Percentiles rank a stretch among this genome's conserved stretches.
Conservation (phyloP, 2,888 invertebrate species). For the Tiliacea aurago region DNA sequence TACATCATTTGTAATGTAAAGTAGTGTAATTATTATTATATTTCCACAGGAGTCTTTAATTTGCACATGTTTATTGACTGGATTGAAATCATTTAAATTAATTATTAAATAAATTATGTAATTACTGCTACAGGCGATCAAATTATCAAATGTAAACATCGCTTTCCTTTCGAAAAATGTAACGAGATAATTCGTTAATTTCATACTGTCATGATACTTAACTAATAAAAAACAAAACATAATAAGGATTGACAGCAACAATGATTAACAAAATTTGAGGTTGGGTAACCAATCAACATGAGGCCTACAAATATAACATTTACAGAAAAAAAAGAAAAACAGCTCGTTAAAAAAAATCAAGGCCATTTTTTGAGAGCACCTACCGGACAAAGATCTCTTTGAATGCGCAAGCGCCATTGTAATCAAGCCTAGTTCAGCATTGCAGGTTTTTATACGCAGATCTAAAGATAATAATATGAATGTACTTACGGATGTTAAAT, state of each 20-base stretch:
- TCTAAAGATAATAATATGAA: constrained; percentile 34
- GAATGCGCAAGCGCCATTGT: constrained; percentile 58
- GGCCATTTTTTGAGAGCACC: constrained; percentile 64
- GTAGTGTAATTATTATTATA: constrained; percentile 25
- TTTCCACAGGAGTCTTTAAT: constrained; percentile 15
- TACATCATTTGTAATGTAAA: constrained; percentile 38
- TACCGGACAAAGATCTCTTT: constrained; percentile 55
- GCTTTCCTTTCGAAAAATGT: constrained; percentile 22
- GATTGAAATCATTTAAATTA: constrained; percentile 18
- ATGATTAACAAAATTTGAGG: constrained; percentile 37
- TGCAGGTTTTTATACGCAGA: constrained; percentile 46
- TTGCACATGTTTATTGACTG: constrained; percentile 12
- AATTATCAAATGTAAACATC: constrained; percentile 8
- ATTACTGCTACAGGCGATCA: constrained; percentile 15
- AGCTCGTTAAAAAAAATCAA: constrained; percentile 58
- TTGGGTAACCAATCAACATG: constrained; percentile 47
- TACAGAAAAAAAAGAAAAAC: constrained; percentile 58
- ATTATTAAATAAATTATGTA: constrained; percentile 12
- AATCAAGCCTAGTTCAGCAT: constrained; percentile 41
- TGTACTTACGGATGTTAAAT: constrained; percentile 36
- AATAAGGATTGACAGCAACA: constrained; percentile 32
- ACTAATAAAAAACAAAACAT: constrained; percentile 10
- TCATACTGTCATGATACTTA: constrained; percentile 9
- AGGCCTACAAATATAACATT: constrained; percentile 46
- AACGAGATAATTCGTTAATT: constrained; percentile 19